A percentile compares a stretch with the other conserved stretches of the same genome.
Conservation (phyloP, 2,113 vertebrate species). For the Corythaeola cristata region DNA sequence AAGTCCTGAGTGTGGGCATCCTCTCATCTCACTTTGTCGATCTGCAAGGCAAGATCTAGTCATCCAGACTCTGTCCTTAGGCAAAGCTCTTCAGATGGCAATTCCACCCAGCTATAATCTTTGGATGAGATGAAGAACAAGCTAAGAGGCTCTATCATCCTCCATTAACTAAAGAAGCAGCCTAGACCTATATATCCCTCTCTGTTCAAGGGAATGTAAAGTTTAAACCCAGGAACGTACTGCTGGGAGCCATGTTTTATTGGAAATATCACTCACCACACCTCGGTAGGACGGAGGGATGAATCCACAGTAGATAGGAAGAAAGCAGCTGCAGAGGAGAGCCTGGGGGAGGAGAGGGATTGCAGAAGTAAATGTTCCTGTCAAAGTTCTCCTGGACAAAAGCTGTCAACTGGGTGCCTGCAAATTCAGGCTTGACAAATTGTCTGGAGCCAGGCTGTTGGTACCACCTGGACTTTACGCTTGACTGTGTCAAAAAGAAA, state of each 20-base stretch:
- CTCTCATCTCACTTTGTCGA: not conserved
- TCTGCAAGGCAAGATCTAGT: not conserved
- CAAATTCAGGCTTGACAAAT: not conserved
- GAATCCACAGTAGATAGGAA: slow-evolving; percentile 87
- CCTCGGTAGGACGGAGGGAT: slow-evolving; percentile 82
- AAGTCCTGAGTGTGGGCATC: rapidly evolving
- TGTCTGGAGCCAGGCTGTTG: not conserved
- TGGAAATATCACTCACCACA: slow-evolving; percentile 69
- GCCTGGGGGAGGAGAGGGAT: slow-evolving; percentile 72
- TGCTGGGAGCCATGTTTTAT: not conserved
- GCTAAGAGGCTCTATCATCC: not conserved
- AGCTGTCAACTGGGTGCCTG: not conserved
- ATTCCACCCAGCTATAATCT: not conserved
- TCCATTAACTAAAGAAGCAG: not conserved
- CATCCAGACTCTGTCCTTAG: not conserved
- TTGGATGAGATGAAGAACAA: not conserved
- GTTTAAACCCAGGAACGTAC: not conserved
- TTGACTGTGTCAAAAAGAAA: not conserved
- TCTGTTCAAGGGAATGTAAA: not conserved
- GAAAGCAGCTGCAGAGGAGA: slow-evolving; percentile 90
- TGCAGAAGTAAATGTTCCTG: not conserved
- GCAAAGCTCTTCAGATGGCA: not conserved
- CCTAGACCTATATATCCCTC: not conserved
- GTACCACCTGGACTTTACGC: not conserved
- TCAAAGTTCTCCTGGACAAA: not conserved